Evolutionary conservation across 2,888 invertebrate genomes (phyloP), one percentile per base, ranked within the genome.

Genomic region (Drosophila anomelani): DNA sequence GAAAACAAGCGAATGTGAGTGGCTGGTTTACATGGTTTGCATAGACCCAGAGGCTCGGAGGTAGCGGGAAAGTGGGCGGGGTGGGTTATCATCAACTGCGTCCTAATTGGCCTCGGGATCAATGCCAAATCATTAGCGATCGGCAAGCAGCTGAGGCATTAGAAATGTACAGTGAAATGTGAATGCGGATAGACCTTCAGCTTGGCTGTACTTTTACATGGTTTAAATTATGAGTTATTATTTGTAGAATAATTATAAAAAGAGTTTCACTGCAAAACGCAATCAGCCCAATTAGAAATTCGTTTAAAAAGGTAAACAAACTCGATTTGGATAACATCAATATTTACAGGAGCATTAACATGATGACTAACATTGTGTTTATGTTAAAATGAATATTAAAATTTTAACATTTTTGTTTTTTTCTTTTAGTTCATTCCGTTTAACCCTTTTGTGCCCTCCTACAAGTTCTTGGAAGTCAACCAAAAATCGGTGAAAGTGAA

Each of bases 91-190:
- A 36, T 36, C 36, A 39, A n/a, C 34, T 36, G 39, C 57, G 47
- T 67, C 56, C 67, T 47, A 68, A 55, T 56, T 68, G 56, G 55
- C 67, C 47, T 49, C 57, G 67, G 41, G 57, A 69, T 57, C 68
- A 68, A 68, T 68, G 68, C 68, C 68, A 68, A 68, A 69, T 41
- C 55, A 61, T 72, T 73, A 38, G 47, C 36, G 46, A 60, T 54
- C 62, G 44, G 54, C 41, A 43, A 51, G 54, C 47, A 49, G 54
- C 49, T 39, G 49, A 39, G 41, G 9, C 60, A 32, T 32, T 38
- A 32, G 8, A 20, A 39, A 15, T 20, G 20, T 53, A 32, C 26
- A 46, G 26, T 67, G 15, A 46, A 13, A 15, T 46, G n/a, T 26
- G 46, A 46, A 46, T 29, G n/a, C 46, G 15, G 15, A 3, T 3